Evolutionary conservation across 2,113 vertebrate genomes (phyloP).

Genomic region (Salminus brasiliensis): DNA sequence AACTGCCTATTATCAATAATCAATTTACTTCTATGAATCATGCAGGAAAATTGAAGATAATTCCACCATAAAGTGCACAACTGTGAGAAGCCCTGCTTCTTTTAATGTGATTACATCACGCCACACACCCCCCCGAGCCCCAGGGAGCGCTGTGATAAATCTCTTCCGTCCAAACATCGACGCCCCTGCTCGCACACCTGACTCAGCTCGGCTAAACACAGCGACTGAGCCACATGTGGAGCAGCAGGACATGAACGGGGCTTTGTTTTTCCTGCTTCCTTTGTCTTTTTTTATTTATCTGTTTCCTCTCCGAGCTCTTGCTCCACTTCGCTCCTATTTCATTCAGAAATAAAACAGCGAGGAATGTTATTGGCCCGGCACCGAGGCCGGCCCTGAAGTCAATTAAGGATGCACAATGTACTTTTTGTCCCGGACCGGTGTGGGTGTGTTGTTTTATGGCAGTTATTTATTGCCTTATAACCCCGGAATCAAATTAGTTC

Average conservation of each 20-base stretch:
- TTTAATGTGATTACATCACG: constrained; percentile 76
- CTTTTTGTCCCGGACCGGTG: constrained; percentile 61
- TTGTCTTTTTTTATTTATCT: constrained; percentile 19
- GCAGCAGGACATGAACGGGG: constrained; percentile 41
- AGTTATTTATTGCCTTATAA: constrained; percentile 76
- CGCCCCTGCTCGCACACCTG: constrained; percentile 64
- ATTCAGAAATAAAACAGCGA: constrained; percentile 66
- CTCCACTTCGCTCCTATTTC: constrained; percentile 49
- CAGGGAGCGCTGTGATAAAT: constrained; percentile 54
- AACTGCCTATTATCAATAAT: no score
- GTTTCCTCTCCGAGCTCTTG: constrained; percentile 2
- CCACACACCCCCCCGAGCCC: constrained; percentile 71
- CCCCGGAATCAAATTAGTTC: constrained; percentile 77
- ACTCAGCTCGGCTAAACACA: constrained; percentile 43
- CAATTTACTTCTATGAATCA: no score
- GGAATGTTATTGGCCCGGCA: constrained; percentile 61
- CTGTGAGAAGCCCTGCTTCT: constrained; percentile 56
- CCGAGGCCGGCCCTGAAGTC: constrained; percentile 65
- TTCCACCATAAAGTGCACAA: constrained; percentile 60
- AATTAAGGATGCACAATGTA: constrained; percentile 72
- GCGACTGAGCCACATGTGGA: constrained; percentile 41
- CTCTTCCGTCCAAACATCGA: constrained; percentile 58
- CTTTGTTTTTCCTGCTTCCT: constrained; percentile 24
- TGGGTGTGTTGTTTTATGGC: constrained; percentile 68
- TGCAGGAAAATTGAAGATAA: background rate